Percentiles rank a stretch among this genome's conserved stretches.
Evolutionary conservation across 2,113 vertebrate genomes (phyloP).

Genomic region (Planiliza haematocheilus): DNA sequence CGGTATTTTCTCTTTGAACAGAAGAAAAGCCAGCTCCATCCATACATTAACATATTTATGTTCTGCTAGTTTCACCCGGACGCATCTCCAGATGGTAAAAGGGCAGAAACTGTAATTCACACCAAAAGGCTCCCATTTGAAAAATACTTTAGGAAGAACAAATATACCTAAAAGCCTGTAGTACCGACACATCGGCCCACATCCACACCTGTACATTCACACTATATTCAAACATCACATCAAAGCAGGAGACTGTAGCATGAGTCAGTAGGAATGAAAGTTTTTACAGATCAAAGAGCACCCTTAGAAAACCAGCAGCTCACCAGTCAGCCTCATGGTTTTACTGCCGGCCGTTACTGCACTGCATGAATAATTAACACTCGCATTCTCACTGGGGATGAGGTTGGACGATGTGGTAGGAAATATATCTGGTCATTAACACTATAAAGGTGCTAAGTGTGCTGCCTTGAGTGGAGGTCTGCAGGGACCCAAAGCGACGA

Average conservation of each 20-base stretch:
- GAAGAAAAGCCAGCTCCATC: too few relatives aligned
- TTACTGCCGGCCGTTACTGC: conserved; percentile 16
- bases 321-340: conserved; percentile 3
- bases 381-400: background rate
- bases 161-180: background rate
- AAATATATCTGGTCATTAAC: conserved; percentile 3
- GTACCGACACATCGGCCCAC: conserved; percentile 4
- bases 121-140: too few relatives aligned
- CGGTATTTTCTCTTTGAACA: too few relatives aligned
- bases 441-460: background rate
- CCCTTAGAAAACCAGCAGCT: conserved; percentile 23
- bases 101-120: too few relatives aligned
- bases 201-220: background rate
- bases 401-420: background rate
- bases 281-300: conserved; percentile 31
- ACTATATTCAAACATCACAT: background rate
- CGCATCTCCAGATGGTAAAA: too few relatives aligned
- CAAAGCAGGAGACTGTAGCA: conserved; percentile 1
- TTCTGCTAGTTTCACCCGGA: too few relatives aligned
- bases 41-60: too few relatives aligned
- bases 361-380: conserved; percentile 28
- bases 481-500: background rate
- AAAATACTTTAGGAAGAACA: too few relatives aligned
- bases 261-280: background rate
- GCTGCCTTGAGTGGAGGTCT: conserved; percentile 21